These are phyloP conservation scores for Sminthurinus aureus DNA, from an alignment of 2,888 invertebrate genomes.

Conservation along the genomic window DNA sequence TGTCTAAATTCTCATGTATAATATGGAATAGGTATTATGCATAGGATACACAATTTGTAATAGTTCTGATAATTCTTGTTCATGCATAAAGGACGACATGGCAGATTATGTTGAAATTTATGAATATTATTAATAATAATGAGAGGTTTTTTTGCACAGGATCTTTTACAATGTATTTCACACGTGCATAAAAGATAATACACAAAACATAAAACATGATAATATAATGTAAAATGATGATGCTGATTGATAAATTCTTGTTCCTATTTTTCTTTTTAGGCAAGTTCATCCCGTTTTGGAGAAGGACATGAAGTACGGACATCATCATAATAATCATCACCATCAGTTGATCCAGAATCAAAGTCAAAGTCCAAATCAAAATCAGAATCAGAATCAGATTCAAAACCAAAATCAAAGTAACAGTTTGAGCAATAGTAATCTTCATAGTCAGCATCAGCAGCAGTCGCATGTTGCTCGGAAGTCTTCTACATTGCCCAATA, in stretches of 20 bases:
- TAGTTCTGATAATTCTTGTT: too few relatives aligned
- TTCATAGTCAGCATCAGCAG: conserved; percentile 34
- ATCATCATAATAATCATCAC: conserved; percentile 47
- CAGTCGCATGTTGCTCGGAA: conserved; percentile 49
- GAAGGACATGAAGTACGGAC: conserved; percentile 52
- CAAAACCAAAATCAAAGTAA: not conserved
- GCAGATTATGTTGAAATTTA: too few relatives aligned
- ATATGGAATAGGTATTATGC: not conserved
- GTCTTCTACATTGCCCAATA: conserved; percentile 52
- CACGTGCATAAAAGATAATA: too few relatives aligned
- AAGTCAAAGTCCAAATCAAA: conserved; percentile 4
- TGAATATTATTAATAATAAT: too few relatives aligned
- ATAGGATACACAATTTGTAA: not conserved
- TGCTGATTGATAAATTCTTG: not conserved
- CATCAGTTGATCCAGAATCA: conserved; percentile 38
- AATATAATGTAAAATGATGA: too few relatives aligned
- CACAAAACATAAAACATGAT: too few relatives aligned
- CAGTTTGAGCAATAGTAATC: not conserved
- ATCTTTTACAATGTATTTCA: too few relatives aligned
- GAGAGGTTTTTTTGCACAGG: too few relatives aligned
- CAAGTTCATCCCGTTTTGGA: conserved; percentile 59
- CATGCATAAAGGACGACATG: too few relatives aligned
- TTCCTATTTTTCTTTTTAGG: conserved; percentile 40
- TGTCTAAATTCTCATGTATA: not conserved
- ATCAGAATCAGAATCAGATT: conserved; percentile 14